Conservation (phyloP, 2,113 vertebrate species). For the Delphinus delphis region DNA sequence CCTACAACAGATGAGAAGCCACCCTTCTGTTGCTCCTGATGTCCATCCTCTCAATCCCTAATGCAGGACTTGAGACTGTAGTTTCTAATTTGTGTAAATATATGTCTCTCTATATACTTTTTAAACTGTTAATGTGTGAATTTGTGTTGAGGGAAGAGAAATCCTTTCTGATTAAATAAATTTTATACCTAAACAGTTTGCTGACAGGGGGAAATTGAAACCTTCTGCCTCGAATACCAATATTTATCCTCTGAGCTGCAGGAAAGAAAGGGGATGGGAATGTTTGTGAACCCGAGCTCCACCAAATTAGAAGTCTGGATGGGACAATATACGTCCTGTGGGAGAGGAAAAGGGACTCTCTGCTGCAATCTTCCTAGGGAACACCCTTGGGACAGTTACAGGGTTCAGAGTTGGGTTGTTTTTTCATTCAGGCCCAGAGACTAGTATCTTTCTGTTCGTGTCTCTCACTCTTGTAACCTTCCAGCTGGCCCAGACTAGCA, state of each 20-base stretch:
- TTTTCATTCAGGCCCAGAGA: neutral
- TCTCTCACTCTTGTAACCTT: neutral
- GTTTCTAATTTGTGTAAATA: constrained; percentile 41
- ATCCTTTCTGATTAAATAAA: constrained; percentile 69
- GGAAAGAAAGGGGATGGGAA: neutral
- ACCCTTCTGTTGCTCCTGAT: neutral
- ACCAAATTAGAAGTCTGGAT: neutral
- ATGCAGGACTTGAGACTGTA: neutral
- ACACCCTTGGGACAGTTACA: neutral
- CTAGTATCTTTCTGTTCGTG: neutral
- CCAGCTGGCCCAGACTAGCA: constrained; percentile 52
- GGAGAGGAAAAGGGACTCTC: neutral
- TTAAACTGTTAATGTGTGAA: constrained; percentile 63
- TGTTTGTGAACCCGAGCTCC: neutral
- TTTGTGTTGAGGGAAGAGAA: constrained; percentile 57
- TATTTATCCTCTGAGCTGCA: constrained; percentile 3
- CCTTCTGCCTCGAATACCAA: neutral
- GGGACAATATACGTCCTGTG: neutral
- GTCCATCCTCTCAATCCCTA: constrained; percentile 5
- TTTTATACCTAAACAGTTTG: constrained; percentile 58
- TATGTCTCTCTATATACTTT: neutral
- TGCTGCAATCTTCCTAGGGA: neutral
- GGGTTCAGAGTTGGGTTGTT: neutral
- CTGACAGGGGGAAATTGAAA: constrained; percentile 10
- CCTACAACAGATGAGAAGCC: neutral